phyloP scores from a whole-genome alignment of 2,113 vertebrate species.

The Tachuris rubrigastra region DNA sequence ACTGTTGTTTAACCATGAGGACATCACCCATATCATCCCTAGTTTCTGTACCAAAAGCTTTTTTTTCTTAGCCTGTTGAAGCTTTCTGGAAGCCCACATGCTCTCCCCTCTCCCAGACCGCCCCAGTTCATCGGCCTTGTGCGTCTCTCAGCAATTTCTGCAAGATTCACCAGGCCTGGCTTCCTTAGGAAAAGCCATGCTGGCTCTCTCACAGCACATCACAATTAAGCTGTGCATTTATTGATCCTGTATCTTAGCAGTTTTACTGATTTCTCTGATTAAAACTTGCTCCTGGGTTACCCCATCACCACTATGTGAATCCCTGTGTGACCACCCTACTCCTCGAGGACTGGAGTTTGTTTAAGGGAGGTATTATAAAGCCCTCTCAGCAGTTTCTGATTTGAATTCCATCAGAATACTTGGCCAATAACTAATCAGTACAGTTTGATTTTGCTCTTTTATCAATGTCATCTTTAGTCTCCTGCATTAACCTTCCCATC shows the following conservation, averaged over 20 bases:
- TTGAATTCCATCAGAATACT: neutral
- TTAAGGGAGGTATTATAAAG: neutral
- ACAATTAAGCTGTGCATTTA: accelerated
- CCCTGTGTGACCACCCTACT: neutral
- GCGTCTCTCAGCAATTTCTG: neutral
- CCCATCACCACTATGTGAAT: neutral
- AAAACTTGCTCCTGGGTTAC: neutral
- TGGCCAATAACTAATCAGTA: no score
- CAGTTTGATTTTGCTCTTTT: neutral
- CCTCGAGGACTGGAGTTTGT: neutral
- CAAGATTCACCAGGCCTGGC: neutral
- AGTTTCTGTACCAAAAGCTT: neutral
- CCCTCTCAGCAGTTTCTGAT: neutral
- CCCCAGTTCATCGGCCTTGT: accelerated
- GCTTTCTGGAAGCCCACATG: accelerated
- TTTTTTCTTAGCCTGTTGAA: neutral
- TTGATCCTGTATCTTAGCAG: neutral
- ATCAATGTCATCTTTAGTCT: neutral
- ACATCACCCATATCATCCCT: neutral
- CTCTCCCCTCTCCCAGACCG: accelerated
- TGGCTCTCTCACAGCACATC: neutral
- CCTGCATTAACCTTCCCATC: neutral
- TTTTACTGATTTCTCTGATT: neutral
- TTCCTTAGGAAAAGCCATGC: neutral
- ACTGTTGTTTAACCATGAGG: neutral